phyloP scores from a whole-genome alignment of 2,113 vertebrate genomes.

The Malaclemys terrapin region DNA sequence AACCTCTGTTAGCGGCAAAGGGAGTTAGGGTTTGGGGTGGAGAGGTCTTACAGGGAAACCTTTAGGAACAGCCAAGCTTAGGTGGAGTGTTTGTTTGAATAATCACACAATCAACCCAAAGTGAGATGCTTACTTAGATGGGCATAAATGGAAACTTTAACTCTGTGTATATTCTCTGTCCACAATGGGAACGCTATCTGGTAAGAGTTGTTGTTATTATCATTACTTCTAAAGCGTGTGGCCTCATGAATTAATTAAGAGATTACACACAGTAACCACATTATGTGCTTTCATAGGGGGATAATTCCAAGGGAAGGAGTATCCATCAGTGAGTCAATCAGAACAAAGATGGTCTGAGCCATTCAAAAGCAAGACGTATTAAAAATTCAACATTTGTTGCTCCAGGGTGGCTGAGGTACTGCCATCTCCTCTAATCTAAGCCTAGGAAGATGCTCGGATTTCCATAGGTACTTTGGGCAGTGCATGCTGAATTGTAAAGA shows the following conservation, averaged over 20 bases:
- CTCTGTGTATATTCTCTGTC: neutral
- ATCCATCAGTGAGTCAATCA: neutral
- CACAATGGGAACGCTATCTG: neutral
- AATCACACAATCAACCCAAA: no score
- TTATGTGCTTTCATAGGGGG: neutral
- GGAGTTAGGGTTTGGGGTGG: neutral
- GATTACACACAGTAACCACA: neutral
- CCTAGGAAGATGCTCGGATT: neutral
- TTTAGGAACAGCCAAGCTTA: neutral
- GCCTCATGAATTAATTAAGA: neutral
- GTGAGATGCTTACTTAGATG: neutral
- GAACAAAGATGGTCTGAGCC: neutral
- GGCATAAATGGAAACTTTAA: neutral
- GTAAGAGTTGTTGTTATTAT: neutral
- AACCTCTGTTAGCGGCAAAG: neutral
- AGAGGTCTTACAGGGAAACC: conserved; percentile 36
- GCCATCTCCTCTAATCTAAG: neutral
- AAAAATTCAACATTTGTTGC: conserved; percentile 32
- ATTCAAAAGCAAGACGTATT: conserved; percentile 8
- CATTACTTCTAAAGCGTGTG: neutral
- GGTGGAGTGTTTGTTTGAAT: neutral
- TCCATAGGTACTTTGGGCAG: neutral
- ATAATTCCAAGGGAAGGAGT: neutral
- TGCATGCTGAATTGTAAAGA: neutral
- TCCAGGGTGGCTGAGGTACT: neutral